Conservation (phyloP, 2,888 invertebrate species). For the Cynaeus angustus region DNA sequence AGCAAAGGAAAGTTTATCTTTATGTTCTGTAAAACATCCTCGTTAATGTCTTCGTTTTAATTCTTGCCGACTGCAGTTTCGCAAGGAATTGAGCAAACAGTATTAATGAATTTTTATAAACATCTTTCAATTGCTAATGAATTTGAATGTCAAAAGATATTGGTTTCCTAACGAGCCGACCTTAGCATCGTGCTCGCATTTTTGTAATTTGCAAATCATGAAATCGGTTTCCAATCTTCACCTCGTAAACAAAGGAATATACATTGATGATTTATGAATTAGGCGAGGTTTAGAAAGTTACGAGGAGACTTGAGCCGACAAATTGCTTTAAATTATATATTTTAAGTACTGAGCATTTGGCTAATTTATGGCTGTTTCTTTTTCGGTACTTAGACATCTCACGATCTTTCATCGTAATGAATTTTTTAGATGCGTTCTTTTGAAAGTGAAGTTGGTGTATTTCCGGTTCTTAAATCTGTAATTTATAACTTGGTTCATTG, state of each 20-base stretch:
- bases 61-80: constrained; percentile 4
- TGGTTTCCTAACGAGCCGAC: constrained; percentile 13
- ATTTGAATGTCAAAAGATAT: constrained; percentile 24
- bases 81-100: constrained; percentile 12
- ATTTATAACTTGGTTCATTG: too few species aligned
- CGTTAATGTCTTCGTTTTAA: background rate
- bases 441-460: constrained; percentile 18
- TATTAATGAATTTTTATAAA: constrained; percentile 7
- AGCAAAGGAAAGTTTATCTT: constrained; percentile 23
- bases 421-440: constrained; percentile 11
- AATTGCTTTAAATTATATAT: constrained; percentile 28
- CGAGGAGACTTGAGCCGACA: constrained; percentile 9
- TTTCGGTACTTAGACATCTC: constrained; percentile 8
- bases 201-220: background rate
- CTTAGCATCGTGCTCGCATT: background rate
- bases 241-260: constrained; percentile 17
- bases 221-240: constrained; percentile 13
- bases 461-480: constrained; percentile 11
- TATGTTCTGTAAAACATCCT: constrained; percentile 15
- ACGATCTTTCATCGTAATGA: constrained; percentile 7
- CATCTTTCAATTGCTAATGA: background rate
- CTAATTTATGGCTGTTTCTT: constrained; percentile 12
- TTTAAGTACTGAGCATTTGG: constrained; percentile 1
- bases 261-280: constrained; percentile 27
- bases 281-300: constrained; percentile 20